A percentile compares a stretch with the other conserved stretches of the same genome.
Evolutionary conservation across 2,113 vertebrate species (phyloP).

Genomic region (Myiopsitta monachus): DNA sequence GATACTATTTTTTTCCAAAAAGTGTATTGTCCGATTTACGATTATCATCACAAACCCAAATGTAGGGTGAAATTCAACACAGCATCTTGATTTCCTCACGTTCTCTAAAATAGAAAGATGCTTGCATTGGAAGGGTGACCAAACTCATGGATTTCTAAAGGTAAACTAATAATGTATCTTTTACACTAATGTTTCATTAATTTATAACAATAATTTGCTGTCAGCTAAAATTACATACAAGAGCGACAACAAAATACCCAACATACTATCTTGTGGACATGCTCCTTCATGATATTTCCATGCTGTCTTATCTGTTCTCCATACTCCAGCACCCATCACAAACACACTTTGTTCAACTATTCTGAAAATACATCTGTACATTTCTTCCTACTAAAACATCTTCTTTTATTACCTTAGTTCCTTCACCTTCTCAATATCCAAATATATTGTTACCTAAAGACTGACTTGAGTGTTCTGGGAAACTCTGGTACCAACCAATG

Average conservation of each 20-base stretch:
- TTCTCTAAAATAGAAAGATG: neutral
- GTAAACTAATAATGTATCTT: neutral
- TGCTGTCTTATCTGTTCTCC: neutral
- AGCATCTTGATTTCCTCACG: neutral
- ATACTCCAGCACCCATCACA: fast-evolving
- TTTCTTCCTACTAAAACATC: neutral
- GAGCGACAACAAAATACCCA: neutral
- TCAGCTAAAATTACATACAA: neutral
- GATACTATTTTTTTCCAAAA: neutral
- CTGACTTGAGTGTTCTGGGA: neutral
- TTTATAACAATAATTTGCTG: neutral
- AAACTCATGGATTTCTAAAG: neutral
- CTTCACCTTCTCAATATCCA: neutral
- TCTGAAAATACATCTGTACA: neutral
- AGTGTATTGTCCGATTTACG: neutral
- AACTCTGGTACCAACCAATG: neutral
- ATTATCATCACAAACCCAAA: neutral
- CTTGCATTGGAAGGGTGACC: neutral
- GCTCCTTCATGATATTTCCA: neutral
- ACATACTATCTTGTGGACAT: too few relatives aligned
- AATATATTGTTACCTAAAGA: neutral
- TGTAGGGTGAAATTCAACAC: neutral
- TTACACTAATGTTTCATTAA: neutral
- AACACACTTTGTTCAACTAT: neutral
- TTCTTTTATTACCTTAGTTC: neutral